Conservation (phyloP, 2,888 invertebrate genomes). For the Drosophila histrio region DNA sequence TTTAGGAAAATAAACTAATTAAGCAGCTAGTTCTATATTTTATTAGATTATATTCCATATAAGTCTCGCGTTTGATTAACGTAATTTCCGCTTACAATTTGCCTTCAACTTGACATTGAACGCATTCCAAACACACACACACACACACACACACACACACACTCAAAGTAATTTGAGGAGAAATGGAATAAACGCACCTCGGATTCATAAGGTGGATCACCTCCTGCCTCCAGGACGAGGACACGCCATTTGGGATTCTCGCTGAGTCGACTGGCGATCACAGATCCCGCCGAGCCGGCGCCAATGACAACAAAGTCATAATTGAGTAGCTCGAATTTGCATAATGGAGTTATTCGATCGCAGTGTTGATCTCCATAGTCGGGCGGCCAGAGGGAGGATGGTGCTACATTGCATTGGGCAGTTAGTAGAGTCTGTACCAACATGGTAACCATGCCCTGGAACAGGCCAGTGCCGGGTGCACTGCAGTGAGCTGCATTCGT, state of each 20-base stretch:
- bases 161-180: background rate
- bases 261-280: conserved; percentile 85
- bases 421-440: conserved; percentile 86
- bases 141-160: background rate
- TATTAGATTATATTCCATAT: background rate
- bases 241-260: conserved; percentile 84
- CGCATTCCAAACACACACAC: background rate
- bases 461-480: conserved; percentile 66
- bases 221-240: conserved; percentile 85
- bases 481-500: conserved; percentile 54
- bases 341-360: no score
- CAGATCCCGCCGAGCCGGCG: conserved; percentile 85
- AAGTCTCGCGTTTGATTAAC: background rate
- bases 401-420: conserved; percentile 86
- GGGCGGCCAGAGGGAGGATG: conserved; percentile 85
- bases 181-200: conserved; percentile 66
- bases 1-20: background rate
- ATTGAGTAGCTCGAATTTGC: conserved; percentile 49
- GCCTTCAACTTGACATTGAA: conserved; percentile 1
- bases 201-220: conserved; percentile 84
- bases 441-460: conserved; percentile 85
- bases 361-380: conserved; percentile 82
- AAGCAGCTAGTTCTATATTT: background rate
- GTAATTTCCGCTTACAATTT: background rate
- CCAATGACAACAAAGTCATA: conserved; percentile 85